These are phyloP conservation scores for Pseudotriccus pelzelni DNA, from an alignment of 2,797 vertebrate genomes.

Conservation along the genomic window DNA sequence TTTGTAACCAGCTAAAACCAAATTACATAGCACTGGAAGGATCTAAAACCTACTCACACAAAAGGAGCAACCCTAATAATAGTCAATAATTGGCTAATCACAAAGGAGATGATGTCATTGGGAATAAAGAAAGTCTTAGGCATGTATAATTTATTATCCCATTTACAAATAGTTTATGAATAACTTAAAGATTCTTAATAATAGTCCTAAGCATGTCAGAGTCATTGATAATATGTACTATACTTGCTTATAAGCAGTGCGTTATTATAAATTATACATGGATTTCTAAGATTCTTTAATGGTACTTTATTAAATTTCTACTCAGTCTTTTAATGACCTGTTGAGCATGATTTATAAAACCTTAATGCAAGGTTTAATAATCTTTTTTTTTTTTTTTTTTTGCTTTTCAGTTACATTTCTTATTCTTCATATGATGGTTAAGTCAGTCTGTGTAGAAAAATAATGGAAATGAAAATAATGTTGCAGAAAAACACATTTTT, in stretches of 20 bases:
- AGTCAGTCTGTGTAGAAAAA: not conserved
- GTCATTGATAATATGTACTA: not conserved
- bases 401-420: not conserved
- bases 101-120: not conserved
- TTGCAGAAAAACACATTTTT: not conserved
- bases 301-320: not conserved
- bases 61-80: not conserved
- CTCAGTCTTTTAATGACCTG: not conserved
- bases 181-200: not conserved
- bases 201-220: not conserved
- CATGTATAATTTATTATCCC: not conserved
- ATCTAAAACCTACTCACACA: not conserved
- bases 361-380: not conserved
- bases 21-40: not conserved
- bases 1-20: not conserved
- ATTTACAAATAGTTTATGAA: not conserved
- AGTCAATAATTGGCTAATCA: not conserved
- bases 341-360: not conserved
- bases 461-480: not conserved
- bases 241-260: not conserved
- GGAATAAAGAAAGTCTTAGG: not conserved
- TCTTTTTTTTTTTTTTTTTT: not conserved
- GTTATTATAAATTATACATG: not conserved
- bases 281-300: not conserved
- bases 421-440: not conserved